Conservation (phyloP, 2,113 vertebrate species). For the Aramus guarauna region DNA sequence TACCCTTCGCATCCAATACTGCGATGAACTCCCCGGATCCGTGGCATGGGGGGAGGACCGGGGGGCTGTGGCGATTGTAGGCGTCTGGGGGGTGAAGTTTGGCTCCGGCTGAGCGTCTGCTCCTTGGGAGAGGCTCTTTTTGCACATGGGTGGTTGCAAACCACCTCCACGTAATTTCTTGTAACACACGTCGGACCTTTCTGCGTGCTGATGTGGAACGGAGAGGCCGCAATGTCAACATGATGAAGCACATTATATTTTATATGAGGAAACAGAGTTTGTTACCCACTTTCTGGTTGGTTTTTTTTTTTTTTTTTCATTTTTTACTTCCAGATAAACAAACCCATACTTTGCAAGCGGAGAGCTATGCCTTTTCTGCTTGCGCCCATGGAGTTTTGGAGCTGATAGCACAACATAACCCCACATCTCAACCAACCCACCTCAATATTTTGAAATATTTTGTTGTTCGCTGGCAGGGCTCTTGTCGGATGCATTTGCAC, state of each 20-base stretch:
- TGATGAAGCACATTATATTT: neutral
- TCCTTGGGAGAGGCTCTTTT: neutral
- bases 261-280: neutral
- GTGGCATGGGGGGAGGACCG: conserved; percentile 26
- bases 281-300: neutral
- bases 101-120: neutral
- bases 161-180: rapidly evolving
- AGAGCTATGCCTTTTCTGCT: neutral
- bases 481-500: rapidly evolving
- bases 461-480: neutral
- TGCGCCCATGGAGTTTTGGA: neutral
- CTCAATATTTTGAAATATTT: neutral
- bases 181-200: rapidly evolving
- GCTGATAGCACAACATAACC: rapidly evolving
- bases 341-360: neutral
- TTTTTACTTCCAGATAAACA: neutral
- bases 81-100: neutral
- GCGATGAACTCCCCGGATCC: conserved; percentile 77
- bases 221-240: neutral
- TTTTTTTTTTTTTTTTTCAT: neutral
- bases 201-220: rapidly evolving
- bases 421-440: neutral
- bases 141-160: rapidly evolving
- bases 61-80: neutral
- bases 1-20: conserved; percentile 72